Evolutionary conservation across 2,888 invertebrate species (phyloP), one percentile per base, ranked within the genome.

Genomic region (Antheraea yamamai): DNA sequence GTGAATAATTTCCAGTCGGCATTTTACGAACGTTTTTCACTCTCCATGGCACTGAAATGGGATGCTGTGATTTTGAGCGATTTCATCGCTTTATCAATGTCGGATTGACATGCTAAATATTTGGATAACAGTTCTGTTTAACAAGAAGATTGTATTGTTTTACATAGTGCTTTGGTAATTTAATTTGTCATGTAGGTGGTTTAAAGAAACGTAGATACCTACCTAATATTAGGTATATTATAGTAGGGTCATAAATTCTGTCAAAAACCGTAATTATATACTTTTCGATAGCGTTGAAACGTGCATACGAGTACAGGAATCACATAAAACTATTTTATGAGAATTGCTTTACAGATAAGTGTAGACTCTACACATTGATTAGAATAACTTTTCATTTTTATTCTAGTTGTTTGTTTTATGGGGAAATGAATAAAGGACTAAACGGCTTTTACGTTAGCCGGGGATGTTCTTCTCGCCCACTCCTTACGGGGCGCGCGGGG

Each of bases 31-130:
- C 80, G 77, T 80, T 79, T 81, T 80, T 79, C 81, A 68, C 80
- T 79, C 78, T 79, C 78, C 78, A 78, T 77, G 76, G 78, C 81
- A 77, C 77, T 78, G 77, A 81, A 80, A 79, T 74, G 70, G 78
- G 73, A 77, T 74, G 73, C 68, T 74, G 77, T 71, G 77, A 74
- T 79, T 79, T 79, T 80, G 79, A 77, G 78, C 77, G 78, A 78
- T 79, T 77, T 76, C 74, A 74, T 73, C 74, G 74, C 61, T 71
- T 64, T 72, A 75, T 75, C 74, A 61, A 26, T 72, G 74, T 75
- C 74, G 72, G 58, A 71, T 58, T 75, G 74, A 61, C 71, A 26
- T 72, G 72, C 72, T 71, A 72, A 64, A 75, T 61, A 75, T 75
- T 75, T 61, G 72, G 74, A n/a, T 70, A 70, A n/a, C 61, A 18